Base-by-base conservation (phyloP, 2,888 invertebrate genomes). In the Phortica magna region DNA sequence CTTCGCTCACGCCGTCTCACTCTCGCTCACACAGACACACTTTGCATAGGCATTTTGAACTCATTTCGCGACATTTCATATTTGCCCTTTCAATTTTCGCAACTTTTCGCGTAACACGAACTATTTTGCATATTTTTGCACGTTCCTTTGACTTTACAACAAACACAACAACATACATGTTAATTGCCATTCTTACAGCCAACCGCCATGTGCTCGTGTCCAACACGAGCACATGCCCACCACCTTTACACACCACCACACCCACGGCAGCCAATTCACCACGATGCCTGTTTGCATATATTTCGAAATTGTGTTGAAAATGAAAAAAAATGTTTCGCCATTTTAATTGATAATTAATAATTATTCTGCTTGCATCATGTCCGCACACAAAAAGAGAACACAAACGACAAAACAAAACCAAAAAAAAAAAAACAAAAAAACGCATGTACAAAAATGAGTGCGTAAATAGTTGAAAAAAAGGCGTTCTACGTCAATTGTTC, bases 81-180 rank as follows among this genome's bases (percentile, higher is more conserved):
- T 39, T 68, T 68, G n/a, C 43, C 17, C 6, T 39, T 48, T 68
- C 43, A 68, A 68, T 68, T 68, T 12, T 68, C 22, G 48, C 19
- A 6, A 17, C 42, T 17, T 19, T 41, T 19, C 43, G 19, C 17
- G 12, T 14, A 4, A 10, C 17, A 43, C 19, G 19, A 55, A 71
- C 70, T 71, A 71, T 71, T 71, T 71, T 43, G 53, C 70, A 71
- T 71, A 71, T 71, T 71, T 71, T 71, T 55, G 70, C 70, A 71
- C 22, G 39, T 68, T 68, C 43, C 39, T 43, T 61, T 61, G 64
- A 64, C 22, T 64, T 64, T 64, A 64, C 59, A 22, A 59, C 9
- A 10, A n/a, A n/a, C n/a, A 19, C 59, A 59, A 19, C 57, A 59
- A 59, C n/a, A 59, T 59, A 4, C 6, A 17, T 43, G 68, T 43